Evolutionary conservation across 2,888 invertebrate genomes (phyloP).

Genomic region (Bombylius discolor): DNA sequence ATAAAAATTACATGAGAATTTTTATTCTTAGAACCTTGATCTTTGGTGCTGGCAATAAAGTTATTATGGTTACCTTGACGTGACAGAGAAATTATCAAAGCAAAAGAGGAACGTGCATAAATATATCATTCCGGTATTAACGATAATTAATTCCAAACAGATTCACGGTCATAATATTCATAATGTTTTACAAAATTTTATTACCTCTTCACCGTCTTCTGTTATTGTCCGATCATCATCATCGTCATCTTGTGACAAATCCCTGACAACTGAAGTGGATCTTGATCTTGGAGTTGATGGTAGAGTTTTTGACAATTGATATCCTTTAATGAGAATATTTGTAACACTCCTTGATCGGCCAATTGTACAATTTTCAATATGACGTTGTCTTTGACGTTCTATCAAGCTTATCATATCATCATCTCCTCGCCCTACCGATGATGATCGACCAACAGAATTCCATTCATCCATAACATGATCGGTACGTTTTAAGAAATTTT

Average conservation of each 20-base stretch:
- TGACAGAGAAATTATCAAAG: no score
- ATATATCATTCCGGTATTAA: no score
- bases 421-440: constrained; percentile 31
- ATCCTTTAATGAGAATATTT: constrained; percentile 72
- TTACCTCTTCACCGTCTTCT: constrained; percentile 52
- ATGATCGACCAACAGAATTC: constrained; percentile 47
- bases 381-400: constrained; percentile 32
- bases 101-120: no score
- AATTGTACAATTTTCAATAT: constrained; percentile 27
- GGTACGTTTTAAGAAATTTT: constrained; percentile 65
- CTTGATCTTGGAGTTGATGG: constrained; percentile 34
- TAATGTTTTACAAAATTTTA: no score
- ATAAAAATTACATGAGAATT: no score
- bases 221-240: constrained; percentile 51
- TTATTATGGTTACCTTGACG: no score
- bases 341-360: constrained; percentile 62
- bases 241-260: constrained; percentile 34
- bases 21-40: no score
- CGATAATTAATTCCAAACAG: no score
- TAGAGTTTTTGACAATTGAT: constrained; percentile 47
- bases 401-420: constrained; percentile 33
- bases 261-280: constrained; percentile 28
- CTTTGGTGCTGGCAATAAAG: no score
- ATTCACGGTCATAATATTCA: no score
- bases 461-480: constrained; percentile 85